A percentile compares a stretch with the other conserved stretches of the same genome.
Conservation (phyloP, 2,888 invertebrate genomes). For the Girardia tigrina region DNA sequence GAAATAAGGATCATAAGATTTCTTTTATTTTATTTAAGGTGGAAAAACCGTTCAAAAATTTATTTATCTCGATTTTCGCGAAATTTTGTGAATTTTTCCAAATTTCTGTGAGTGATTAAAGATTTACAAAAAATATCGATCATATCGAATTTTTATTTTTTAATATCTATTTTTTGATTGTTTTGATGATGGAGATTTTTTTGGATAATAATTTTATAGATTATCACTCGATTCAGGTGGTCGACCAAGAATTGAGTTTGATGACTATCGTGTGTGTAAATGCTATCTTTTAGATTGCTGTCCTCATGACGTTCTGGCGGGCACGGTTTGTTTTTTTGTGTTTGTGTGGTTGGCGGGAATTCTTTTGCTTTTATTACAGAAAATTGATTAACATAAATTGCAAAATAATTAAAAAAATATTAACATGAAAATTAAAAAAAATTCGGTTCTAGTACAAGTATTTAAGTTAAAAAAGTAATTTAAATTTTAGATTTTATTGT, state of each 20-base stretch:
- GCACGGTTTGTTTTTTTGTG: constrained; percentile 68
- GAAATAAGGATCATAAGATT: constrained; percentile 23
- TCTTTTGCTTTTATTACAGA: no score
- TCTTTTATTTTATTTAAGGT: constrained; percentile 13
- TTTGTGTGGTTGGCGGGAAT: no score
- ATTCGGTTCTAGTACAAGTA: no score
- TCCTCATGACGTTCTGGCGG: constrained; percentile 93
- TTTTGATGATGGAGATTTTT: no score
- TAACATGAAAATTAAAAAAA: no score
- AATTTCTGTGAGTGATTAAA: constrained; percentile 8
- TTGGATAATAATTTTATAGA: not conserved
- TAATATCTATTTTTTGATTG: not conserved
- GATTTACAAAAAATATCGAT: constrained; percentile 5
- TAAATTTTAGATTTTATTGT: no score
- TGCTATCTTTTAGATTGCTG: constrained; percentile 95
- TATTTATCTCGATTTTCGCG: not conserved
- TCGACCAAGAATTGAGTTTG: constrained; percentile 68
- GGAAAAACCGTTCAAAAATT: not conserved
- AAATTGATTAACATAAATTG: no score
- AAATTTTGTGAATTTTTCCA: constrained; percentile 20
- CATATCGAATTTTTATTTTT: not conserved
- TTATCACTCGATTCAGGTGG: constrained; percentile 27
- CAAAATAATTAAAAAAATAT: no score
- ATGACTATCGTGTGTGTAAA: constrained; percentile 90
- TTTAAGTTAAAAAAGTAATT: no score